Percentiles rank a stretch among this genome's conserved stretches.
Conservation (phyloP, 1,140 invertebrate genomes). For the Chlorops oryzae region DNA sequence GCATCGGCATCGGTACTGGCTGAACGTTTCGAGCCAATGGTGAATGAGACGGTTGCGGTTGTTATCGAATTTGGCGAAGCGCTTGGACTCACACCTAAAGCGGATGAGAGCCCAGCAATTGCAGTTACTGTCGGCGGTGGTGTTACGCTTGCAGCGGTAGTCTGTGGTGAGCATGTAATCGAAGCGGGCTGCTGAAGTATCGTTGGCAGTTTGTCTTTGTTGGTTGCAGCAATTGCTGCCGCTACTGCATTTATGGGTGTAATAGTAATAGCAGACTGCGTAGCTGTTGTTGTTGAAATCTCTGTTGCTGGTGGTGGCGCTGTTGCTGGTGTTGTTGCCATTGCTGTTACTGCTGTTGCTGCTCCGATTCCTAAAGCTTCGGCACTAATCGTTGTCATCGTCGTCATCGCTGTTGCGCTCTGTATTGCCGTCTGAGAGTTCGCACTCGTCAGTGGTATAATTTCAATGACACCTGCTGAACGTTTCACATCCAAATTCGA, state of each 20-base stretch:
- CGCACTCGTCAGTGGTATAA: conserved; percentile 55
- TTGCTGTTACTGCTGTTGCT: too few species aligned
- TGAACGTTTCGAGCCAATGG: conserved; percentile 50
- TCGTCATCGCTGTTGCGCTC: too few species aligned
- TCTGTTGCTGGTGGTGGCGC: too few species aligned
- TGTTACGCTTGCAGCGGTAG: not conserved
- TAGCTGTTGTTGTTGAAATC: not conserved
- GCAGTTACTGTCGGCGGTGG: not conserved
- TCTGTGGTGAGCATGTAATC: not conserved
- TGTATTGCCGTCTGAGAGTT: too few species aligned
- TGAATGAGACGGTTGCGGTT: conserved; percentile 28
- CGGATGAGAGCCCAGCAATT: too few species aligned
- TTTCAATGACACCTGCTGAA: conserved; percentile 42
- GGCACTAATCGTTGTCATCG: too few species aligned
- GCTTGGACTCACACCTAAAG: too few species aligned
- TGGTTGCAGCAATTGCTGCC: conserved; percentile 18
- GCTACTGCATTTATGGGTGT: conserved; percentile 62
- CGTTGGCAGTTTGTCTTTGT: conserved; percentile 22
- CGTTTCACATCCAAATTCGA: conserved; percentile 32
- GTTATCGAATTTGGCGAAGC: too few species aligned
- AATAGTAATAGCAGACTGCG: conserved; percentile 62
- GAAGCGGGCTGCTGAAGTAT: conserved; percentile 4
- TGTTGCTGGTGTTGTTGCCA: too few species aligned
- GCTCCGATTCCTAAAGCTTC: too few species aligned
- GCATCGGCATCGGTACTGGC: conserved; percentile 64